A percentile compares a stretch with the other conserved stretches of the same genome.
Evolutionary conservation across 2,113 vertebrate genomes (phyloP).

Genomic region (Bostrychus sinensis): DNA sequence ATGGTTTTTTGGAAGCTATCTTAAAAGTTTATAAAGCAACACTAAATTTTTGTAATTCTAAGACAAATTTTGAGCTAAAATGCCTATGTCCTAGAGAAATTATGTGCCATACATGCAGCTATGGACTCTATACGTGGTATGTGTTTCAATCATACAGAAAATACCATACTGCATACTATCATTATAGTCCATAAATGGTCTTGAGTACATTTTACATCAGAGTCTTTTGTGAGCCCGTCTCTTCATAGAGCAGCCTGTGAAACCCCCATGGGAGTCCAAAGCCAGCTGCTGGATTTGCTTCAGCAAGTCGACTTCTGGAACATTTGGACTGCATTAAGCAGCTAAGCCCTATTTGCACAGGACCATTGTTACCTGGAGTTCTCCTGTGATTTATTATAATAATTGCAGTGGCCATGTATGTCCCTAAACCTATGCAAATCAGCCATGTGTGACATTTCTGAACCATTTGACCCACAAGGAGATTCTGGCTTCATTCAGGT

Average conservation of each 20-base stretch:
- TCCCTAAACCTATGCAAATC: conserved; percentile 27
- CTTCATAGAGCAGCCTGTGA: background rate
- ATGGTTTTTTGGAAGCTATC: too few species aligned
- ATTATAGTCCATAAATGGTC: background rate
- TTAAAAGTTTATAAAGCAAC: too few species aligned
- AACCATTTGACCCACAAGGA: conserved; percentile 12
- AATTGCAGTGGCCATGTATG: conserved; percentile 22
- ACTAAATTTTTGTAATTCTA: too few species aligned
- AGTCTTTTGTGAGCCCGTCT: background rate
- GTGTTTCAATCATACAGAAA: too few species aligned
- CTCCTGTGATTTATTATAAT: conserved; percentile 22
- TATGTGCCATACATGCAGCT: too few species aligned
- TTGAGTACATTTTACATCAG: background rate
- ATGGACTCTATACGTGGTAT: too few species aligned
- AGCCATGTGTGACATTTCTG: conserved; percentile 36
- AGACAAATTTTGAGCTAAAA: too few species aligned
- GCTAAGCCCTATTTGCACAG: conserved; percentile 15
- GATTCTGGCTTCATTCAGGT: conserved; percentile 2
- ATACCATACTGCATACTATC: background rate
- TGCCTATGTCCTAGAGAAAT: too few species aligned
- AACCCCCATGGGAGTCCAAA: background rate
- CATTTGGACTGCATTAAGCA: conserved; percentile 5
- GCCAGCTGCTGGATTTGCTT: conserved; percentile 13
- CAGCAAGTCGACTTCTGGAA: conserved; percentile 8
- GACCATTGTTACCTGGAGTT: conserved; percentile 20